Conservation (phyloP, 2,113 vertebrate species). For the Tyto alba region DNA sequence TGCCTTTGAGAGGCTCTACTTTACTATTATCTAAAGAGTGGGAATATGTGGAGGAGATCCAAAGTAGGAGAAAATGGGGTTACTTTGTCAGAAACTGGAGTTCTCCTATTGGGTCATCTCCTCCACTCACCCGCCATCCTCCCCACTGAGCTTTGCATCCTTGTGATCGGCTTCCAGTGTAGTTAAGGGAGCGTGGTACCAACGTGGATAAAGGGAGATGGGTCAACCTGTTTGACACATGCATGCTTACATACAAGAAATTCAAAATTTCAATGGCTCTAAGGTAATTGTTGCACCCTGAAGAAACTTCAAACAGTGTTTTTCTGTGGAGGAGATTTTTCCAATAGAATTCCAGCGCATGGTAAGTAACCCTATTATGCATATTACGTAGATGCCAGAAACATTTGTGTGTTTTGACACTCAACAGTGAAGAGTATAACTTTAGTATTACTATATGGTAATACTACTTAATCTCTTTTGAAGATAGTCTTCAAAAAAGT, state of each 20-base stretch:
- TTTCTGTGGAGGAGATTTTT: constrained; percentile 67
- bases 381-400: not conserved
- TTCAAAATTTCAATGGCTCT: constrained; percentile 72
- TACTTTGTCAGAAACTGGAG: constrained; percentile 58
- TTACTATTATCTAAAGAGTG: constrained; percentile 62
- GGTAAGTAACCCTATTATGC: constrained; percentile 51
- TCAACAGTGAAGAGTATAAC: not conserved
- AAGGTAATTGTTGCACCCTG: constrained; percentile 50
- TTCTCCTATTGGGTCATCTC: constrained; percentile 64
- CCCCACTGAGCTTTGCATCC: constrained; percentile 64
- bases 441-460: not conserved
- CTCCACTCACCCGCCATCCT: constrained; percentile 61
- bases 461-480: not conserved
- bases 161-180: constrained; percentile 66
- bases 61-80: constrained; percentile 63
- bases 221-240: constrained; percentile 72
- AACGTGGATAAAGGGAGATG: constrained; percentile 65
- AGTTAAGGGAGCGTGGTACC: constrained; percentile 61
- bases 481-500: not conserved
- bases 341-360: constrained; percentile 61
- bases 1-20: constrained; percentile 59
- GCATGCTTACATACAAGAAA: constrained; percentile 68
- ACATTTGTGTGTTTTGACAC: not conserved
- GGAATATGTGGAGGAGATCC: constrained; percentile 64
- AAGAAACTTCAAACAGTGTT: constrained; percentile 70